Percentiles rank a stretch among this genome's conserved stretches.
phyloP scores from a whole-genome alignment of 1,140 invertebrate genomes.

The Drosophila albomicans region DNA sequence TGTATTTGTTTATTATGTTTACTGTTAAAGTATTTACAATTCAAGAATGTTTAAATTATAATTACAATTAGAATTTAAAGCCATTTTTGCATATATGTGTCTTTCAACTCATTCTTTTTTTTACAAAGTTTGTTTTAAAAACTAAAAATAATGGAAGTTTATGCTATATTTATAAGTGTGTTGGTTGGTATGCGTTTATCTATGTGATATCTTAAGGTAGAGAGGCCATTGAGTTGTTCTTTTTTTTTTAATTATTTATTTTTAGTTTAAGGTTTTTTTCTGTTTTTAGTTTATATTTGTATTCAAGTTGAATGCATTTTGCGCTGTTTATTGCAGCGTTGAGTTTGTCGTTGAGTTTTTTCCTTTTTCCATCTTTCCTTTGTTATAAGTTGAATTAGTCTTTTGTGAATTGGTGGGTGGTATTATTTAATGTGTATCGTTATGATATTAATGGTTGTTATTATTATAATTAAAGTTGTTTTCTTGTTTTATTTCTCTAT shows the following conservation, averaged over 20 bases:
- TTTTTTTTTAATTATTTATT: slow-evolving; percentile 23
- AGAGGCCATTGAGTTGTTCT: slow-evolving; percentile 58
- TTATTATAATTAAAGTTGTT: slow-evolving; percentile 28
- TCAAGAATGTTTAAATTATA: slow-evolving; percentile 66
- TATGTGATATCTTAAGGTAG: slow-evolving; percentile 64
- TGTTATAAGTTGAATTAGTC: slow-evolving; percentile 70
- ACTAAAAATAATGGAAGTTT: slow-evolving; percentile 78
- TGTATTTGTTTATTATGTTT: slow-evolving; percentile 54
- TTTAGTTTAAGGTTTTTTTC: slow-evolving; percentile 33
- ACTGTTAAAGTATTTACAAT: slow-evolving; percentile 69
- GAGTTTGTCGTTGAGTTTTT: slow-evolving; percentile 77
- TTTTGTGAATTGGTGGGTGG: slow-evolving; percentile 81
- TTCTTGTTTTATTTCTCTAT: slow-evolving; percentile 32
- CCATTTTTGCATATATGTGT: slow-evolving; percentile 48
- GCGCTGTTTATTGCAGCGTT: slow-evolving; percentile 66
- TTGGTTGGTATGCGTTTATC: slow-evolving; percentile 3
- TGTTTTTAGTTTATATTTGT: slow-evolving; percentile 9
- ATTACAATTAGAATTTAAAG: slow-evolving; percentile 71
- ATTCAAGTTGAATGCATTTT: slow-evolving; percentile 75
- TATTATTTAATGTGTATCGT: slow-evolving; percentile 52
- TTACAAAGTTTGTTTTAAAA: slow-evolving; percentile 47
- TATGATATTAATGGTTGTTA: slow-evolving; percentile 44
- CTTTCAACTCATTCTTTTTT: slow-evolving; percentile 55
- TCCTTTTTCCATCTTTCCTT: slow-evolving; percentile 13
- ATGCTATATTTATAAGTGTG: slow-evolving; percentile 50